Evolutionary conservation across 1,140 invertebrate species (phyloP).

Genomic region (Drosophila azteca): DNA sequence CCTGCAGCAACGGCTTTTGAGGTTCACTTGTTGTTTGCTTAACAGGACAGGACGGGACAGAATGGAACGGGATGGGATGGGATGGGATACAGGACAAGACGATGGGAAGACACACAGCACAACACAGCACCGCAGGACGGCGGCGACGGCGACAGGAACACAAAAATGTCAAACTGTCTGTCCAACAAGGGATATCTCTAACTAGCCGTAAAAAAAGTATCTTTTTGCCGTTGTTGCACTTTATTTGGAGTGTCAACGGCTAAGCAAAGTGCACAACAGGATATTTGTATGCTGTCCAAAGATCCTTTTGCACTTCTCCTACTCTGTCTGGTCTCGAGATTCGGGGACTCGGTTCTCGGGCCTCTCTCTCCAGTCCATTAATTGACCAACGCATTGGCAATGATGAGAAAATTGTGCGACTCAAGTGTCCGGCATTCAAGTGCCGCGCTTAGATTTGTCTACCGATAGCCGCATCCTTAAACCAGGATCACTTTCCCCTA

Average conservation of each 20-base stretch:
- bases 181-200: slow-evolving; percentile 75
- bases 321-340: too few species aligned
- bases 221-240: slow-evolving; percentile 69
- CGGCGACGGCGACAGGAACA: slow-evolving; percentile 64
- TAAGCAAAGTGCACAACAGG: slow-evolving; percentile 68
- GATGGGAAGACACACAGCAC: slow-evolving; percentile 24
- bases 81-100: too few species aligned
- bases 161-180: slow-evolving; percentile 74
- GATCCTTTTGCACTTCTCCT: slow-evolving; percentile 29
- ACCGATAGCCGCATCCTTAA: slow-evolving; percentile 56
- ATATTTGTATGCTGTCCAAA: slow-evolving; percentile 52
- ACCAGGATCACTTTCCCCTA: slow-evolving; percentile 56
- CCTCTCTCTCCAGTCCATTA: slow-evolving; percentile 51
- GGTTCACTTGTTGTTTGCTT: slow-evolving; percentile 71
- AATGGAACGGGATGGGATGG: neutral
- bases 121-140: slow-evolving; percentile 67
- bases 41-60: slow-evolving; percentile 47
- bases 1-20: slow-evolving; percentile 36
- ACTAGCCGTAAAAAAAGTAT: slow-evolving; percentile 76
- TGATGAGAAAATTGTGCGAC: slow-evolving; percentile 71
- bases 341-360: neutral
- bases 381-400: slow-evolving; percentile 76
- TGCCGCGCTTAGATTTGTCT: slow-evolving; percentile 65
- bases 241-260: slow-evolving; percentile 78
- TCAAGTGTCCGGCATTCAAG: slow-evolving; percentile 75